These are phyloP conservation scores for Noctua janthina DNA, from an alignment of 2,888 invertebrate species.

Conservation along the genomic window DNA sequence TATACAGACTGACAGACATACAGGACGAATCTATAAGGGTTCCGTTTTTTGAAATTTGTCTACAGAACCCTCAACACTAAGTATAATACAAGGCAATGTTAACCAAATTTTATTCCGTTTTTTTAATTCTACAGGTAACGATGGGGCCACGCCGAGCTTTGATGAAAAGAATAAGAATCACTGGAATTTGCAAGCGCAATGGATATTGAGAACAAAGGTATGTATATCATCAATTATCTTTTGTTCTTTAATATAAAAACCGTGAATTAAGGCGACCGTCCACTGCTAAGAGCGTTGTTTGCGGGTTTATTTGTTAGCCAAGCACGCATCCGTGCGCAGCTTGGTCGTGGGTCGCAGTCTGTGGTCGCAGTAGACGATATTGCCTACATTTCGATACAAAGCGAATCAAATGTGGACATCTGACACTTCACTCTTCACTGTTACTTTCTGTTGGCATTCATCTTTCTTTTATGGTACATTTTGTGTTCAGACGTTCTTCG, in stretches of 20 bases:
- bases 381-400: background rate
- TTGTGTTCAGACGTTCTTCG: background rate
- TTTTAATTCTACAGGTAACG: constrained; percentile 63
- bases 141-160: constrained; percentile 64
- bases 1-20: too few relatives aligned
- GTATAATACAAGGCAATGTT: background rate
- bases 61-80: background rate
- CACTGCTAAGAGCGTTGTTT: background rate
- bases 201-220: constrained; percentile 83
- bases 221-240: constrained; percentile 62
- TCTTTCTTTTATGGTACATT: background rate
- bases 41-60: background rate
- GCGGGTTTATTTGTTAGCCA: background rate
- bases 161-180: constrained; percentile 84
- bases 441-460: background rate
- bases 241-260: background rate
- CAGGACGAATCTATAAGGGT: too few relatives aligned
- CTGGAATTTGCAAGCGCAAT: constrained; percentile 85
- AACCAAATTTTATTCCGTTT: background rate
- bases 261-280: background rate
- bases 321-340: background rate
- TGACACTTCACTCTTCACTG: background rate
- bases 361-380: background rate
- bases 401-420: background rate
- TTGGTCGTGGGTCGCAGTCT: background rate